Conservation (phyloP, 2,888 invertebrate species). For the Argynnis bischoffii region DNA sequence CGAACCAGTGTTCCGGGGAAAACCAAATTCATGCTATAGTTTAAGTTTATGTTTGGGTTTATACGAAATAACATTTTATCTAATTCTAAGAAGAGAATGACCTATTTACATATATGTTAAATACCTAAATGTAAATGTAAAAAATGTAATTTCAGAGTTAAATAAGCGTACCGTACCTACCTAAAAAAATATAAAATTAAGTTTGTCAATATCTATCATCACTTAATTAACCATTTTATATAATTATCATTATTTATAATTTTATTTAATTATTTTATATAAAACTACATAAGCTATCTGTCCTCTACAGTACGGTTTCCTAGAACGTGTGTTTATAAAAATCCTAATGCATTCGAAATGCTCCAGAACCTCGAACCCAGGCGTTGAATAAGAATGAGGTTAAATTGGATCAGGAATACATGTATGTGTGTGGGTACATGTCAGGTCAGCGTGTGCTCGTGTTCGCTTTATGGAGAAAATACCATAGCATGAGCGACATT, state of each 20-base stretch:
- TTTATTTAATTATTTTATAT: not conserved
- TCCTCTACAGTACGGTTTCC: constrained; percentile 18
- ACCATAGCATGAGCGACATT: constrained; percentile 12
- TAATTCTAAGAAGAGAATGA: not conserved
- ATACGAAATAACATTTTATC: not conserved
- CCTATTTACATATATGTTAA: constrained; percentile 1
- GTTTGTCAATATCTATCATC: no score
- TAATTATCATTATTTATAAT: no score
- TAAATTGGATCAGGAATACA: constrained; percentile 67
- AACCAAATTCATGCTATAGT: constrained; percentile 27
- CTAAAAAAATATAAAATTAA: not conserved
- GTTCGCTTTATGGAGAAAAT: constrained; percentile 40
- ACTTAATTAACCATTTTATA: no score
- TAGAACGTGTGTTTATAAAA: constrained; percentile 37
- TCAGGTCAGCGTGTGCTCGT: constrained; percentile 41
- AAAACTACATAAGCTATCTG: not conserved
- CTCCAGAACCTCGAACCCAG: constrained; percentile 62
- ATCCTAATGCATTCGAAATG: constrained; percentile 73
- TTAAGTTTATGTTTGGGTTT: not conserved
- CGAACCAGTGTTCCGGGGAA: constrained; percentile 27
- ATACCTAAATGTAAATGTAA: no score
- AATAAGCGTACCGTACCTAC: not conserved
- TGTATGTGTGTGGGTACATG: constrained; percentile 46
- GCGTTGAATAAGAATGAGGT: constrained; percentile 77
- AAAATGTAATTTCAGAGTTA: no score